These are phyloP conservation scores for Drymonia ruficornis DNA, from an alignment of 2,888 invertebrate genomes.

Conservation along the genomic window DNA sequence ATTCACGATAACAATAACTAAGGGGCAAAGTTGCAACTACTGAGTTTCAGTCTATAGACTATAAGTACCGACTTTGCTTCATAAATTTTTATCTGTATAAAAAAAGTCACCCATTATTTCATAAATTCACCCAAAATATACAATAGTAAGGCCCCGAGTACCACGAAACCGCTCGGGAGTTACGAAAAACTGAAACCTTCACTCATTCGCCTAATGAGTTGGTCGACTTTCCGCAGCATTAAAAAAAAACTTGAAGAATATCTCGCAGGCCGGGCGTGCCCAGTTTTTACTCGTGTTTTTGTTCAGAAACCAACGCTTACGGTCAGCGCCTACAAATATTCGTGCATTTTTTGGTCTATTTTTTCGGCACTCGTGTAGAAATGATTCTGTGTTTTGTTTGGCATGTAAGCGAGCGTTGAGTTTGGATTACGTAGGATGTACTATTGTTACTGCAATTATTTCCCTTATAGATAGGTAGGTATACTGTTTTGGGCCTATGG, in stretches of 20 bases:
- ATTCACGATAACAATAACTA: too few relatives aligned
- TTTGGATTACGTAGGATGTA: too few relatives aligned
- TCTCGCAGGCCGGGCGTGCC: slow-evolving; percentile 8
- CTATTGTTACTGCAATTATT: too few relatives aligned
- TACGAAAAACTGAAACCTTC: slow-evolving; percentile 54
- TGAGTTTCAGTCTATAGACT: too few relatives aligned
- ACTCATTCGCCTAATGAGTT: slow-evolving; percentile 65
- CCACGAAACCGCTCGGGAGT: slow-evolving; percentile 38
- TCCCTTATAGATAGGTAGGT: too few relatives aligned
- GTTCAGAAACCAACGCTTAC: slow-evolving; percentile 31
- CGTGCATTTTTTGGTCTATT: neutral
- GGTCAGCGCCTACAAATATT: slow-evolving; percentile 25
- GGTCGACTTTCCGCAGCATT: slow-evolving; percentile 56
- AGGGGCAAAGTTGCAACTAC: too few relatives aligned
- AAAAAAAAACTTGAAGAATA: slow-evolving; percentile 47
- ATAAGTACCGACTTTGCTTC: too few relatives aligned
- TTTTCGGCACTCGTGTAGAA: neutral
- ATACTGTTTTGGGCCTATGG: too few relatives aligned
- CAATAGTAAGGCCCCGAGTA: slow-evolving; percentile 5
- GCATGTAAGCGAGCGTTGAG: neutral
- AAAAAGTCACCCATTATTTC: too few relatives aligned
- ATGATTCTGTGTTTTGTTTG: neutral
- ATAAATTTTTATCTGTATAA: too few relatives aligned
- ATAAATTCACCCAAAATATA: too few relatives aligned
- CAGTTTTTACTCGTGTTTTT: slow-evolving; percentile 20